These are phyloP conservation scores for Polymixis flavicincta DNA, from an alignment of 2,888 invertebrate genomes.

Conservation along the genomic window DNA sequence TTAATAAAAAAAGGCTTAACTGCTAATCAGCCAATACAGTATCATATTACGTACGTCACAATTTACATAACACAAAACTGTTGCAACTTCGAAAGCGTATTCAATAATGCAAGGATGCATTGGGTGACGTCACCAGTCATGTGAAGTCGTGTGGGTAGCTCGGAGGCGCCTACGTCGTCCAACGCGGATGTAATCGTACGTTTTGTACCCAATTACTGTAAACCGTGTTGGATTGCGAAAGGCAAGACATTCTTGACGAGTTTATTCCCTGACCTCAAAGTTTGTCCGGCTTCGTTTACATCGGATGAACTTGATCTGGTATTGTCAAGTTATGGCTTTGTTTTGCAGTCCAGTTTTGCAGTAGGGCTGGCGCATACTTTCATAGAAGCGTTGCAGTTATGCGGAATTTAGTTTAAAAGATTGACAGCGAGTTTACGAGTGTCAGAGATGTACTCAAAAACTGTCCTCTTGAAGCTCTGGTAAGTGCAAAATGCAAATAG, in stretches of 20 bases:
- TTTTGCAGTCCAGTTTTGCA: background rate
- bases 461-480: background rate
- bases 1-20: constrained; percentile 17
- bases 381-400: background rate
- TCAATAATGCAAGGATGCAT: constrained; percentile 40
- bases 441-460: background rate
- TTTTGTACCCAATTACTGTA: constrained; percentile 33
- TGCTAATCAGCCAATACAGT: constrained; percentile 14
- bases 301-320: constrained; percentile 28
- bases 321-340: background rate
- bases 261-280: constrained; percentile 42
- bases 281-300: constrained; percentile 28
- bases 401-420: background rate
- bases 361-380: background rate
- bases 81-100: constrained; percentile 52
- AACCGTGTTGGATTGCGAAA: constrained; percentile 48
- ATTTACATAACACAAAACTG: constrained; percentile 39
- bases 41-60: constrained; percentile 17
- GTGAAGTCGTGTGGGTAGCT: constrained; percentile 14
- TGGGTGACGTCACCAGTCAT: constrained; percentile 40
- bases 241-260: constrained; percentile 29
- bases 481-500: background rate
- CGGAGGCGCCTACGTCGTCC: constrained; percentile 20
- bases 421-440: background rate
- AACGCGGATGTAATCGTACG: constrained; percentile 47